These are phyloP conservation scores for Gouania willdenowi DNA, from an alignment of 2,797 vertebrate genomes.

Conservation along the genomic window DNA sequence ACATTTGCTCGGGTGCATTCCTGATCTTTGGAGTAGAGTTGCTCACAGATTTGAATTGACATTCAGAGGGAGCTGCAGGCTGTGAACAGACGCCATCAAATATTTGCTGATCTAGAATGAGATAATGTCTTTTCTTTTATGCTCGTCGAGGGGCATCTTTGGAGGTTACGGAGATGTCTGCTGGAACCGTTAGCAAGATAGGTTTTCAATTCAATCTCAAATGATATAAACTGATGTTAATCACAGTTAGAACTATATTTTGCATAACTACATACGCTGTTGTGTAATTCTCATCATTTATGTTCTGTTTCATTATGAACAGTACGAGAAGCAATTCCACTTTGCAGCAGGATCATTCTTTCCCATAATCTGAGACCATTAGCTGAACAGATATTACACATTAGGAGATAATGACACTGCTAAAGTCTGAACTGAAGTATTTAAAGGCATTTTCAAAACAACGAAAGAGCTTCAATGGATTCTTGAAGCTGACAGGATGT, in stretches of 20 bases:
- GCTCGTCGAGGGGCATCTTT: conserved; percentile 2
- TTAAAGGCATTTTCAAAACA: conserved; percentile 24
- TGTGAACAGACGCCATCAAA: conserved; percentile 12
- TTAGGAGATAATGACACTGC: neutral
- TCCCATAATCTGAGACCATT: neutral
- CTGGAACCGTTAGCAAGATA: too few relatives aligned
- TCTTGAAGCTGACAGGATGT: conserved; percentile 1
- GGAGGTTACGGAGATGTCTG: too few relatives aligned
- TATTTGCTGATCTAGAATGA: conserved; percentile 34
- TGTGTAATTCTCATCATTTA: too few relatives aligned
- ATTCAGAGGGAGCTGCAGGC: conserved; percentile 17
- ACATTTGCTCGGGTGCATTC: too few relatives aligned
- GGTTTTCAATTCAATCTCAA: too few relatives aligned
- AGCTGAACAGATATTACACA: neutral
- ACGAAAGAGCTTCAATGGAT: conserved; percentile 12
- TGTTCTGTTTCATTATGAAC: neutral
- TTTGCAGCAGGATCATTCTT: neutral
- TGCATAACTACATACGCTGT: too few relatives aligned
- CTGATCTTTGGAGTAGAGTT: too few relatives aligned
- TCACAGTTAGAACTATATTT: too few relatives aligned
- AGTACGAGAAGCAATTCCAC: neutral
- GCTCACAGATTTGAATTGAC: too few relatives aligned
- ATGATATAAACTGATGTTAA: too few relatives aligned
- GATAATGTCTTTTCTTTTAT: neutral
- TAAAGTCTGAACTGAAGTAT: neutral